Conservation (phyloP, 2,797 vertebrate genomes). For the Orestias chungarensis region DNA sequence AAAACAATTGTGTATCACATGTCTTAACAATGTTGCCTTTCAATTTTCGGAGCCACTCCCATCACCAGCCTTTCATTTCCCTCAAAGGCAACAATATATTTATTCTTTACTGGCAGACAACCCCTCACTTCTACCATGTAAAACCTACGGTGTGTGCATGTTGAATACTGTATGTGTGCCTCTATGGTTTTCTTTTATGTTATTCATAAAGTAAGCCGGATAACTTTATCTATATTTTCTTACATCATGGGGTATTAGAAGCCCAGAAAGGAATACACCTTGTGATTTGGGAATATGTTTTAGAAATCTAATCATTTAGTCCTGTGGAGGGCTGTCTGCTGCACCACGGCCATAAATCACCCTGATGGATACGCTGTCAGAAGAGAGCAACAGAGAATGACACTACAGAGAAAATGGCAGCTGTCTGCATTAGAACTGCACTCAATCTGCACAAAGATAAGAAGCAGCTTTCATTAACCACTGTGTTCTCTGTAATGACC, state of each 20-base stretch:
- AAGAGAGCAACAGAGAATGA: constrained; percentile 60
- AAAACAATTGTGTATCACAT: constrained; percentile 77
- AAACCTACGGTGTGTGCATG: constrained; percentile 14
- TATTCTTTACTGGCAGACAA: constrained; percentile 52
- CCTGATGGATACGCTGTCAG: constrained; percentile 69
- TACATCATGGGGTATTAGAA: constrained; percentile 11
- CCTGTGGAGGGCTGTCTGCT: constrained; percentile 40
- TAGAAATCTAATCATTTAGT: constrained; percentile 42
- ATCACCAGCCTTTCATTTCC: constrained; percentile 57
- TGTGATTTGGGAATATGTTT: constrained; percentile 27
- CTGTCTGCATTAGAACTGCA: constrained; percentile 62
- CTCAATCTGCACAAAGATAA: constrained; percentile 59
- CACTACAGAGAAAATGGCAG: constrained; percentile 65
- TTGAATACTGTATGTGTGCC: constrained; percentile 7
- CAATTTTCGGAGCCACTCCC: constrained; percentile 44
- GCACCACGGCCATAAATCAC: constrained; percentile 68
- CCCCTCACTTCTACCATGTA: constrained; percentile 28
- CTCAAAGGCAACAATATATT: constrained; percentile 53
- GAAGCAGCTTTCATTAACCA: constrained; percentile 56
- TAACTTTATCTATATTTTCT: background rate
- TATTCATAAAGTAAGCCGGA: background rate
- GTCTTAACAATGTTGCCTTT: constrained; percentile 61
- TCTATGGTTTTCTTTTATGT: background rate
- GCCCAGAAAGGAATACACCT: background rate
- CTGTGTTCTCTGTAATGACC: constrained; percentile 58